A percentile compares a stretch with the other conserved stretches of the same genome.
phyloP scores from a whole-genome alignment of 2,888 invertebrate genomes.

The Eubasilissa splendida region DNA sequence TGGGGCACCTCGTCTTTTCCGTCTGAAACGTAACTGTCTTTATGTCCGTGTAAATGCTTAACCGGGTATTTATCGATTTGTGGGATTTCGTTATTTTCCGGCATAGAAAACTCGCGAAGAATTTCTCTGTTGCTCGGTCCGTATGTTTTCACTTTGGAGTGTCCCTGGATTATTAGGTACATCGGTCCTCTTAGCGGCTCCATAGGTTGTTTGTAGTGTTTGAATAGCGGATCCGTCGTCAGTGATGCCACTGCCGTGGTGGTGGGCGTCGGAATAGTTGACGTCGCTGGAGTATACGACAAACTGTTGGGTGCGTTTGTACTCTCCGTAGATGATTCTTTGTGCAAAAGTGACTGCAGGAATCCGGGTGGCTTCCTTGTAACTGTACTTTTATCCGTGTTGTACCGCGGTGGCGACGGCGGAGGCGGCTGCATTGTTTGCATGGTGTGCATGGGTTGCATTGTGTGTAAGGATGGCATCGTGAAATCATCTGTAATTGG shows the following conservation, averaged over 20 bases:
- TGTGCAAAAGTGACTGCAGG: constrained; percentile 54
- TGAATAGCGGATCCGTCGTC: constrained; percentile 76
- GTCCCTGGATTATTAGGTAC: constrained; percentile 88
- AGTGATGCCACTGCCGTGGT: constrained; percentile 71
- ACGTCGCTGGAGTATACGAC: constrained; percentile 59
- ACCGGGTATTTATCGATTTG: constrained; percentile 72
- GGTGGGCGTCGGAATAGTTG: constrained; percentile 68
- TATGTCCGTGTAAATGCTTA: constrained; percentile 72
- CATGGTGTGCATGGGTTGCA: constrained; percentile 75
- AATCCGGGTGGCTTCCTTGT: constrained; percentile 53
- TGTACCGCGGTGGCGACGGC: constrained; percentile 65
- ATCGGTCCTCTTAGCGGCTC: constrained; percentile 76
- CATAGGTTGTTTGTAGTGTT: constrained; percentile 75
- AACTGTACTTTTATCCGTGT: constrained; percentile 45
- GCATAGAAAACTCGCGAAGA: constrained; percentile 66
- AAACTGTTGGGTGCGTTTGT: constrained; percentile 58
- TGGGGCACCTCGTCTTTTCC: constrained; percentile 61
- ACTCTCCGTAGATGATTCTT: constrained; percentile 56
- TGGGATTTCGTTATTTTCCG: constrained; percentile 72
- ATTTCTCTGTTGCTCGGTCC: constrained; percentile 73
- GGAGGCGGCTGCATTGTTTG: constrained; percentile 69
- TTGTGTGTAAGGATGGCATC: constrained; percentile 58
- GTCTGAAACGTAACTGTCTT: constrained; percentile 62
- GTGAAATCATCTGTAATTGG: constrained; percentile 61
- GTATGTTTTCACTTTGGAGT: constrained; percentile 89